phyloP scores from a whole-genome alignment of 2,888 invertebrate species.

The Microctonus brassicae region DNA sequence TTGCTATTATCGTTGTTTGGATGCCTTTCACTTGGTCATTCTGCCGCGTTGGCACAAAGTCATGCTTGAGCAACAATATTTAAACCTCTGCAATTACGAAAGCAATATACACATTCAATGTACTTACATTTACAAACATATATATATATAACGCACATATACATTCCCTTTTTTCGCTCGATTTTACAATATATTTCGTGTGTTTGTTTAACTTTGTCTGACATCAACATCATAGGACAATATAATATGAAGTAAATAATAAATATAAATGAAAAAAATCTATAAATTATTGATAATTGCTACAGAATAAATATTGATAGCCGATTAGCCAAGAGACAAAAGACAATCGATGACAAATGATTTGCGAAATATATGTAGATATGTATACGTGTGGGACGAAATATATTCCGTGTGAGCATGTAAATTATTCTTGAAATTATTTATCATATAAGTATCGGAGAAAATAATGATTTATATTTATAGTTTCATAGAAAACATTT shows the following conservation, averaged over 20 bases:
- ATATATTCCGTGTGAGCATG: constrained; percentile 1
- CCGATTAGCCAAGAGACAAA: background rate
- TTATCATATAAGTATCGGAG: background rate
- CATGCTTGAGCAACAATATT: constrained; percentile 61
- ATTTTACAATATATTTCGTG: background rate
- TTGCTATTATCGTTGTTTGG: constrained; percentile 39
- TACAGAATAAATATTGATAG: background rate
- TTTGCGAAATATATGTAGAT: background rate
- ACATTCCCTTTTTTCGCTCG: background rate
- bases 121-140: background rate
- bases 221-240: background rate
- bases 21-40: constrained; percentile 65
- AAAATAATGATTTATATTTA: background rate
- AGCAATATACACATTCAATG: constrained; percentile 39
- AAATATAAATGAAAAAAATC: background rate
- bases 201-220: background rate
- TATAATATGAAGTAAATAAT: background rate
- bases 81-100: constrained; percentile 53
- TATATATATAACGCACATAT: background rate
- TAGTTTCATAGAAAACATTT: background rate
- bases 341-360: constrained; percentile 20
- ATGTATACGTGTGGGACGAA: constrained; percentile 5
- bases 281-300: background rate
- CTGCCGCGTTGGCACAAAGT: constrained; percentile 48
- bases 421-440: constrained; percentile 5